These are phyloP conservation scores for Vidua macroura DNA, from an alignment of 2,113 vertebrate genomes.

Conservation along the genomic window DNA sequence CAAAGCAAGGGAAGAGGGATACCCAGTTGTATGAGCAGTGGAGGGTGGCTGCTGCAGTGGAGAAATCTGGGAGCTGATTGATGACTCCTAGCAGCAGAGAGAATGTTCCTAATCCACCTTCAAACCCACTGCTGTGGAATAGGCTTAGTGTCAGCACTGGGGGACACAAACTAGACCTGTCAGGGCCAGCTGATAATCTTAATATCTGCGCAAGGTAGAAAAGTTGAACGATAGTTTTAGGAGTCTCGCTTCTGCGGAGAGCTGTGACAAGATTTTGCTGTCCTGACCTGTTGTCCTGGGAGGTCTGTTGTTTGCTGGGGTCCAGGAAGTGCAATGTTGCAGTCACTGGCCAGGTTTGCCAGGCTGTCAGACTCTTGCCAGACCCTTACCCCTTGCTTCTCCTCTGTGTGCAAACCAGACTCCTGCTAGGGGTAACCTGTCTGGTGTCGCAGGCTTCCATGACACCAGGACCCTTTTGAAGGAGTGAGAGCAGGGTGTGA, in stretches of 20 bases:
- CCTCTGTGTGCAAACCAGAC: not conserved
- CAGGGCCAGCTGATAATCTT: not conserved
- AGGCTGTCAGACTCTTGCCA: too few relatives aligned
- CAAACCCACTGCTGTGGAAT: not conserved
- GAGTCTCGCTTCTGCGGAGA: not conserved
- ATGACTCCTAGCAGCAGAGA: not conserved
- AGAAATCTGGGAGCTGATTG: not conserved
- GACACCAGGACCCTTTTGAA: not conserved
- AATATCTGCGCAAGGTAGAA: not conserved
- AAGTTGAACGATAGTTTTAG: not conserved
- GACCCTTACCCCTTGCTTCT: not conserved
- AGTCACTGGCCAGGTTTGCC: not conserved
- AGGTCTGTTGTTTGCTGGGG: not conserved
- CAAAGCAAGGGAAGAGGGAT: not conserved
- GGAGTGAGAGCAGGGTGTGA: not conserved
- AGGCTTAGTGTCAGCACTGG: not conserved
- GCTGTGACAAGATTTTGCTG: not conserved
- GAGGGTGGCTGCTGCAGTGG: rapidly evolving
- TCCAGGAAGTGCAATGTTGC: not conserved
- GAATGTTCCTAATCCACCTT: not conserved
- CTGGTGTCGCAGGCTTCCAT: not conserved
- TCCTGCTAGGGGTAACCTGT: not conserved
- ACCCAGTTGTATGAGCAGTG: too few relatives aligned
- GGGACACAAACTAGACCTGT: not conserved
- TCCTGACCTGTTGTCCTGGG: not conserved